Percentiles rank a stretch among this genome's conserved stretches.
phyloP scores from a whole-genome alignment of 2,113 vertebrate genomes.

The Pteropus alecto region DNA sequence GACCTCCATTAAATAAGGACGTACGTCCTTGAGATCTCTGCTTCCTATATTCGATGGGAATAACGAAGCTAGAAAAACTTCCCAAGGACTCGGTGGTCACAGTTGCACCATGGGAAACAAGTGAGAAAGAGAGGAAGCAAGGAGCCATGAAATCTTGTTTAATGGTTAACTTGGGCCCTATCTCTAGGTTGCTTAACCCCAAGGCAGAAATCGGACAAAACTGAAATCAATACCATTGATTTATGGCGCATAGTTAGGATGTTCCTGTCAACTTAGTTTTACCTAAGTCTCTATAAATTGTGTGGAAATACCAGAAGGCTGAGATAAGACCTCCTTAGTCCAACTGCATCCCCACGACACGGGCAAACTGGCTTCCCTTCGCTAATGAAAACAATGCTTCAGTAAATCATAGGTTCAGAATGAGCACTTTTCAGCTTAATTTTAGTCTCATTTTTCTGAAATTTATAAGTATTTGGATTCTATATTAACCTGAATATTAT shows the following conservation, averaged over 20 bases:
- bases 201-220: neutral
- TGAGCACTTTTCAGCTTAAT: neutral
- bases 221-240: neutral
- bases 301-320: neutral
- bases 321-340: neutral
- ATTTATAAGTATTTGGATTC: neutral
- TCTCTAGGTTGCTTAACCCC: neutral
- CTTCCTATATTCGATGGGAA: neutral
- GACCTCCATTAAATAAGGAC: neutral
- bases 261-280: neutral
- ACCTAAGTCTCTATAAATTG: neutral
- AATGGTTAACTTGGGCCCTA: neutral
- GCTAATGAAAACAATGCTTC: neutral
- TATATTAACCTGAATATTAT: neutral
- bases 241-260: neutral
- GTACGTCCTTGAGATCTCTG: neutral
- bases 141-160: neutral
- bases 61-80: neutral
- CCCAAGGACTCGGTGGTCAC: neutral
- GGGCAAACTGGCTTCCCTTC: neutral
- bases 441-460: neutral
- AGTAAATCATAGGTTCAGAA: neutral
- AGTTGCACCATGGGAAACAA: neutral
- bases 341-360: rapidly evolving
- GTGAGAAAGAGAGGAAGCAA: neutral